Conservation (phyloP, 2,797 vertebrate species). For the Scleropages formosus region DNA sequence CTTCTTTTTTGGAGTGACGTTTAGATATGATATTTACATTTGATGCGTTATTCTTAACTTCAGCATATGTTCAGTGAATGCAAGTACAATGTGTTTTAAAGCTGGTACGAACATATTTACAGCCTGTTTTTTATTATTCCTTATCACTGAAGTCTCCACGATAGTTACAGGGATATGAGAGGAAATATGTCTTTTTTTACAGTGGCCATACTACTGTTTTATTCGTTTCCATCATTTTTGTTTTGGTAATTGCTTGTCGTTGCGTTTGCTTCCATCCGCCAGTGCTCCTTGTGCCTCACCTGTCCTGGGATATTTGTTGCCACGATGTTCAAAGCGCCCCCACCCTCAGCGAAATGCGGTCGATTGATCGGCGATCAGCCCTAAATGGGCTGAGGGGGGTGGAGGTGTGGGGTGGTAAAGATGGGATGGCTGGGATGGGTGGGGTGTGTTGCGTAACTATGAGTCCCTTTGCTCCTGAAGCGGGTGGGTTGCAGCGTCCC, state of each 20-base stretch:
- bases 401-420: constrained; percentile 51
- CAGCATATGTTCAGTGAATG: neutral
- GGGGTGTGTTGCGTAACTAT: constrained; percentile 39
- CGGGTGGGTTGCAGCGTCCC: constrained; percentile 5
- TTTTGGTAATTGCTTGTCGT: neutral
- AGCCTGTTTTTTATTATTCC: neutral
- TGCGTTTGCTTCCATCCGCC: neutral
- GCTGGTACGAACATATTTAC: constrained; percentile 4
- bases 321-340: neutral
- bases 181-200: neutral
- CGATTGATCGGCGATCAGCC: constrained; percentile 10
- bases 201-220: neutral
- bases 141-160: neutral
- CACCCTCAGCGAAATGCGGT: neutral
- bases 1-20: constrained; percentile 2
- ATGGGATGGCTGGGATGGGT: constrained; percentile 38
- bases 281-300: neutral
- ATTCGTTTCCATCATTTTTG: neutral
- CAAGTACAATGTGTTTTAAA: constrained; percentile 5
- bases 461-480: constrained; percentile 7
- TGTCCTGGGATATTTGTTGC: neutral
- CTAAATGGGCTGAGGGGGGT: constrained; percentile 51
- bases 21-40: constrained; percentile 12
- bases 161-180: constrained; percentile 9
- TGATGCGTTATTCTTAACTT: neutral